These are phyloP conservation scores for Porites lobata DNA, from an alignment of 92 coral and sea anemone species.

Conservation along the genomic window DNA sequence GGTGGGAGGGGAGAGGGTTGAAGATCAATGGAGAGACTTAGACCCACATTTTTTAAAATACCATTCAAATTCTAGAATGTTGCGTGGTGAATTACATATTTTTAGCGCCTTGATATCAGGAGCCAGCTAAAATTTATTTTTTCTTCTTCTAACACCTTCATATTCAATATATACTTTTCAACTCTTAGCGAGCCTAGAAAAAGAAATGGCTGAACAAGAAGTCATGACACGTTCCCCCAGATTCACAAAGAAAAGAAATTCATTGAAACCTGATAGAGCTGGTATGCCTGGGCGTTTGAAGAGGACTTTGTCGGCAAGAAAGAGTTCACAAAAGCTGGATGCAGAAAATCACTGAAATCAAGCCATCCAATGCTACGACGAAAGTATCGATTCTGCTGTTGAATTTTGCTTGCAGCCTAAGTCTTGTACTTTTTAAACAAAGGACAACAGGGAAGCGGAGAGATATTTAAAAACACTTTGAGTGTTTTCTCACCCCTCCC, in stretches of 20 bases:
- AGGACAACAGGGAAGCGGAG: not conserved
- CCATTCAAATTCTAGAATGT: too few relatives aligned
- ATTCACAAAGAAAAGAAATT: constrained; percentile 3
- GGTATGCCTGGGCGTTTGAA: not conserved
- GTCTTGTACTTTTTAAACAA: not conserved
- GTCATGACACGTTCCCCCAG: not conserved
- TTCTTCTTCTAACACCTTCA: not conserved
- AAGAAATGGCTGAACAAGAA: constrained; percentile 1
- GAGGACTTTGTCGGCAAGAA: not conserved
- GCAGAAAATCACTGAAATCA: not conserved
- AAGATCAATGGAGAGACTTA: too few relatives aligned
- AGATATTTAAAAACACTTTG: too few relatives aligned
- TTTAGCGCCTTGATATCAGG: not conserved
- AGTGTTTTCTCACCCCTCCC: too few relatives aligned
- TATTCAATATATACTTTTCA: not conserved
- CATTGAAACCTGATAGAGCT: constrained; percentile 7
- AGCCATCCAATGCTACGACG: not conserved
- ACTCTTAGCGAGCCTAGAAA: constrained; percentile 12
- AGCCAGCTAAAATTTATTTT: not conserved
- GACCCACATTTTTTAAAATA: too few relatives aligned
- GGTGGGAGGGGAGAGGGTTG: too few relatives aligned
- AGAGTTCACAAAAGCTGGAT: not conserved
- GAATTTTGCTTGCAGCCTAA: not conserved
- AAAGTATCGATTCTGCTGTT: too few relatives aligned
- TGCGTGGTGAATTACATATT: too few relatives aligned